phyloP scores from a whole-genome alignment of 2,888 invertebrate species.

The Phrixothrix hirtus region DNA sequence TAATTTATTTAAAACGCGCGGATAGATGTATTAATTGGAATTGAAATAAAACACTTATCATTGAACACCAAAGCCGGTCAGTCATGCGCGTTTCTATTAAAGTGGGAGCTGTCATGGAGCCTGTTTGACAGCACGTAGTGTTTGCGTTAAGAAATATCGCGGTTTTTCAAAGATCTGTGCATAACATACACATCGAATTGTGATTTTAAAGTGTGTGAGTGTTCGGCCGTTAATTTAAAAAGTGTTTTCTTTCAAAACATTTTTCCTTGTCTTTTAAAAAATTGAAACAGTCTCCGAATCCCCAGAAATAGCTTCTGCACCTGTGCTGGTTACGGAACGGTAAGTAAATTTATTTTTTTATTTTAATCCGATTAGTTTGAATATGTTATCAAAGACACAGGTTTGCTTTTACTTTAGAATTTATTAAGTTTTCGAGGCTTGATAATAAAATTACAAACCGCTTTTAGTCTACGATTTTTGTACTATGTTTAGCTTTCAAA shows the following conservation, averaged over 20 bases:
- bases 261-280: conserved; percentile 20
- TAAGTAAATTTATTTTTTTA: conserved; percentile 29
- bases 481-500: neutral
- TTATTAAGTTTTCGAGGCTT: too few species aligned
- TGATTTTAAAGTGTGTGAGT: conserved; percentile 43
- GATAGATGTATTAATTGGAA: neutral
- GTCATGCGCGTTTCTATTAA: conserved; percentile 35
- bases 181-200: conserved; percentile 45
- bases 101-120: conserved; percentile 53
- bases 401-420: neutral
- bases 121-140: conserved; percentile 53
- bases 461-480: neutral
- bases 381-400: neutral
- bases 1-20: too few species aligned
- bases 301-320: conserved; percentile 31
- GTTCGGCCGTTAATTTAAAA: conserved; percentile 37
- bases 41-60: conserved; percentile 4
- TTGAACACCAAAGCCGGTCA: conserved; percentile 30
- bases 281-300: conserved; percentile 28
- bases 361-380: neutral
- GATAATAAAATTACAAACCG: neutral
- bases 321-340: conserved; percentile 35
- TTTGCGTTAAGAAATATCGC: conserved; percentile 53
- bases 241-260: conserved; percentile 42
- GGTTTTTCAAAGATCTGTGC: conserved; percentile 48